Evolutionary conservation across 2,113 vertebrate species (phyloP).

Genomic region (Phylloscopus trochiloides): DNA sequence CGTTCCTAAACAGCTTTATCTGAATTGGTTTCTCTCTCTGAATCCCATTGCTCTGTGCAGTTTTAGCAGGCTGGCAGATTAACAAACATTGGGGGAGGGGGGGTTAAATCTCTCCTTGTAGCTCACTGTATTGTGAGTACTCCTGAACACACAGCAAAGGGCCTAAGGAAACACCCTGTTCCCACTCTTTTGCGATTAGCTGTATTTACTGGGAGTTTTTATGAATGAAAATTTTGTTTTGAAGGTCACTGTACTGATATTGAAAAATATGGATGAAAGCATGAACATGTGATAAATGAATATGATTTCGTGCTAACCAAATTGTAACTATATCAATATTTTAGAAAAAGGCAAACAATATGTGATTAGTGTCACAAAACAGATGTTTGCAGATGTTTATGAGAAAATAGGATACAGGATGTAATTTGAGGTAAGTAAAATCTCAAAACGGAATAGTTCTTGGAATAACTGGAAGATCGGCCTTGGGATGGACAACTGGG

Average conservation of each 20-base stretch:
- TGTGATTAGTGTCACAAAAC: no score
- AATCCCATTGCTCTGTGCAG: not conserved
- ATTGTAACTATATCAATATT: no score
- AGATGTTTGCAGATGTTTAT: no score
- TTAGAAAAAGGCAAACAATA: no score
- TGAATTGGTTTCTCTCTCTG: not conserved
- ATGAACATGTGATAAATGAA: not conserved
- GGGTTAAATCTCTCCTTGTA: not conserved
- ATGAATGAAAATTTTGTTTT: not conserved
- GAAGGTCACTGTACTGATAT: not conserved
- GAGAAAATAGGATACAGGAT: no score
- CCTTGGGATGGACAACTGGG: no score
- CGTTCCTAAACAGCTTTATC: not conserved
- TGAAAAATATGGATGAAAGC: not conserved
- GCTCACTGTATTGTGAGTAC: not conserved
- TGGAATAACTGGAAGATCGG: no score
- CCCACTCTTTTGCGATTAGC: not conserved
- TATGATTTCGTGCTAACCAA: no score
- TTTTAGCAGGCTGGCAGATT: not conserved
- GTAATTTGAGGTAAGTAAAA: no score
- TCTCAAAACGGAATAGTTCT: no score
- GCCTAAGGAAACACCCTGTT: rapidly evolving
- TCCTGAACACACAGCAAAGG: not conserved
- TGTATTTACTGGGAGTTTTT: not conserved
- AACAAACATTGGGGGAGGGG: not conserved